These are phyloP conservation scores for Cydia amplana DNA, from an alignment of 1,140 invertebrate genomes.

Conservation along the genomic window DNA sequence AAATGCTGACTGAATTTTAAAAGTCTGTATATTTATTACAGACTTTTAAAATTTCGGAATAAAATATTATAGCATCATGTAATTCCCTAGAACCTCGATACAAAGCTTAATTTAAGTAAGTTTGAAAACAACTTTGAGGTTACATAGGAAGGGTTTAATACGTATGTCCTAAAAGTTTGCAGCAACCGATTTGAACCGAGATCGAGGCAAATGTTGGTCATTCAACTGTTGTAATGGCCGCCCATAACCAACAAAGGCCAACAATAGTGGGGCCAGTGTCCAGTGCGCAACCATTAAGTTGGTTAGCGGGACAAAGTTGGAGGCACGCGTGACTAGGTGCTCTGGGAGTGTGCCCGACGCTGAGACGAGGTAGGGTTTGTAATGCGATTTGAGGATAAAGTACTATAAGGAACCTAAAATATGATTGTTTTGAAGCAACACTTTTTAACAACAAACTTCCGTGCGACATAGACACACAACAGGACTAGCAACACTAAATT, in stretches of 20 bases:
- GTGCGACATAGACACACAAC: too few relatives aligned
- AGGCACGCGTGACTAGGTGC: slow-evolving; percentile 7
- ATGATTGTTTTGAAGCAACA: too few relatives aligned
- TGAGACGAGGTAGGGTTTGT: not conserved
- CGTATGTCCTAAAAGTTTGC: not conserved
- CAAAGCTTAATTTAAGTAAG: not conserved
- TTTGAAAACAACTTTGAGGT: not conserved
- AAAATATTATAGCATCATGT: too few relatives aligned
- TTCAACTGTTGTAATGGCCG: not conserved
- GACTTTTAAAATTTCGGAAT: too few relatives aligned
- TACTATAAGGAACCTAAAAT: too few relatives aligned
- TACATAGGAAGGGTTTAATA: not conserved
- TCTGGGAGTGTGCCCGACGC: not conserved
- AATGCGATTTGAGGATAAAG: not conserved
- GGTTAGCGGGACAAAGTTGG: slow-evolving; percentile 27
- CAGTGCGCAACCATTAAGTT: slow-evolving; percentile 25
- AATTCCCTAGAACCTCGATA: not conserved
- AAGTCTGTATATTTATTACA: too few relatives aligned
- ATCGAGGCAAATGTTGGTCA: not conserved
- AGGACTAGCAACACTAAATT: too few relatives aligned
- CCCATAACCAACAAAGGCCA: slow-evolving; percentile 14
- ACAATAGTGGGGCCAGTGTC: not conserved
- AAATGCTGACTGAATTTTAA: too few relatives aligned
- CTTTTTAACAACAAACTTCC: too few relatives aligned
- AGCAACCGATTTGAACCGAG: not conserved